Conservation (phyloP, 2,888 invertebrate genomes). For the Pheosia tremula region DNA sequence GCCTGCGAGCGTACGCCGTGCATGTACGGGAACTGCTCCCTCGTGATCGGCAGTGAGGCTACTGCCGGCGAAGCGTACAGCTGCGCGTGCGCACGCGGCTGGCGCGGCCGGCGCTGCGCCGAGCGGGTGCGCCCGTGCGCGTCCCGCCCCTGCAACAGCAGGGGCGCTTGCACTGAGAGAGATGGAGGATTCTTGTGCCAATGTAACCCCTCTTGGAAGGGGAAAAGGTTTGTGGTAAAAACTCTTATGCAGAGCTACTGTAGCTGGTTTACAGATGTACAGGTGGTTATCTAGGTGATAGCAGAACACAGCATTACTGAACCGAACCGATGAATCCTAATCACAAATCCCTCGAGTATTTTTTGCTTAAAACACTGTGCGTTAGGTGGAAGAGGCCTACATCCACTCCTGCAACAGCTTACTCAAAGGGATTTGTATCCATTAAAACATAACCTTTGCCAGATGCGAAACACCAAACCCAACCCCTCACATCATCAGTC, state of each 20-base stretch:
- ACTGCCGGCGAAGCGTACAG: conserved; percentile 68
- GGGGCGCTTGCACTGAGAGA: conserved; percentile 89
- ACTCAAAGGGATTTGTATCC: too few relatives aligned
- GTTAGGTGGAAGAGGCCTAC: too few relatives aligned
- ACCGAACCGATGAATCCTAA: too few relatives aligned
- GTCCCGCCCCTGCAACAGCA: conserved; percentile 89
- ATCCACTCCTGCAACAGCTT: too few relatives aligned
- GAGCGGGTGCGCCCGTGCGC: conserved; percentile 89
- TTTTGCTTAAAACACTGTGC: too few relatives aligned
- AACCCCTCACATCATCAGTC: conserved; percentile 72
- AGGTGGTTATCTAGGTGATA: too few relatives aligned
- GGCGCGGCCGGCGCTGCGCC: conserved; percentile 87
- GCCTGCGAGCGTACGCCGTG: conserved; percentile 90
- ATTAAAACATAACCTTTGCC: conserved; percentile 54
- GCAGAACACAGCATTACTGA: too few relatives aligned
- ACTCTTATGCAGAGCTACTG: too few relatives aligned
- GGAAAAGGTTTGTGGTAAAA: conserved; percentile 64
- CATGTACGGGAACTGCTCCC: conserved; percentile 86
- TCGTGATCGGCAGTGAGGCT: conserved; percentile 55
- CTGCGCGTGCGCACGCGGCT: conserved; percentile 88
- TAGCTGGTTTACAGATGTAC: too few relatives aligned
- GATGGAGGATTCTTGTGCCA: conserved; percentile 88
- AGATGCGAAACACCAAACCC: conserved; percentile 89
- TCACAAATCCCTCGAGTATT: too few relatives aligned
- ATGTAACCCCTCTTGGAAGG: conserved; percentile 91